phyloP scores from a whole-genome alignment of 1,140 invertebrate genomes.

The Drosophila persimilis region DNA sequence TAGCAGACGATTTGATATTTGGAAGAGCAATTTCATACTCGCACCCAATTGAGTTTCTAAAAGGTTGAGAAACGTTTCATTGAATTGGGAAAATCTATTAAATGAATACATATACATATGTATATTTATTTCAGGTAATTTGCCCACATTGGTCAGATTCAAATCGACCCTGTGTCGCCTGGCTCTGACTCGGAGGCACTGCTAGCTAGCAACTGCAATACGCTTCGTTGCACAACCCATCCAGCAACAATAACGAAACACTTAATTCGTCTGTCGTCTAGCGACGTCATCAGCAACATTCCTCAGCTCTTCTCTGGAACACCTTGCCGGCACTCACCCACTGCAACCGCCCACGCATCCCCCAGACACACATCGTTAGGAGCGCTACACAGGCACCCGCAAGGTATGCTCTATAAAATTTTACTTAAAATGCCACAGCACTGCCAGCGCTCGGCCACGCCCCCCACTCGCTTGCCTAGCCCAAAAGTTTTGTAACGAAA shows the following conservation, averaged over 20 bases:
- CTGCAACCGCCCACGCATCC: background rate
- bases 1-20: no score
- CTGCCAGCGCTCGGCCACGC: constrained; percentile 51
- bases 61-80: no score
- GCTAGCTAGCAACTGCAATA: constrained; percentile 24
- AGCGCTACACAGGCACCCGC: constrained; percentile 42
- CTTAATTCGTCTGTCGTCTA: constrained; percentile 64
- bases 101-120: no score
- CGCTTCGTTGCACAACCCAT: constrained; percentile 62
- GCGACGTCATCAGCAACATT: constrained; percentile 56
- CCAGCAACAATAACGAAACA: constrained; percentile 62
- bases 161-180: constrained; percentile 44
- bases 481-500: constrained; percentile 59
- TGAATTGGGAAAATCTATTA: no score
- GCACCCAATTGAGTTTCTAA: no score
- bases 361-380: constrained; percentile 20
- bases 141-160: background rate
- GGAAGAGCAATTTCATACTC: no score
- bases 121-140: no score
- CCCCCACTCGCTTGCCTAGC: constrained; percentile 50
- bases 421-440: constrained; percentile 77
- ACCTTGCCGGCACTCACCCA: constrained; percentile 17
- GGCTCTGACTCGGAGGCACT: constrained; percentile 7
- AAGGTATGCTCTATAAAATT: constrained; percentile 76
- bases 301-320: constrained; percentile 39